These are phyloP conservation scores for Silurus lanzhouensis DNA, from an alignment of 2,797 vertebrate species.

Conservation along the genomic window DNA sequence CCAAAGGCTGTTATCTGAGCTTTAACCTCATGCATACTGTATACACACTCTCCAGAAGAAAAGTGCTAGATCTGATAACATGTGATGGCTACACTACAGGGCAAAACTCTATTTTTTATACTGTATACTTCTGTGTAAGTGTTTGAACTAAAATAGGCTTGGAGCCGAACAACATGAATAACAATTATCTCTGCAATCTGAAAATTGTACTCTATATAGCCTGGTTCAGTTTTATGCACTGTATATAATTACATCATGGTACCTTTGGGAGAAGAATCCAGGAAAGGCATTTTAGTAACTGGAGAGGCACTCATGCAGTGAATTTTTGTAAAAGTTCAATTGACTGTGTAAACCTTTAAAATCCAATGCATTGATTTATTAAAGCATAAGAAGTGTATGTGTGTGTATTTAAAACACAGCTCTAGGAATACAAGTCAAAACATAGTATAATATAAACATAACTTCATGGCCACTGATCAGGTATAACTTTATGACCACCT, in stretches of 20 bases:
- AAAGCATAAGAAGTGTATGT: not conserved
- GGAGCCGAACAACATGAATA: not conserved
- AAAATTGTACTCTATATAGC: not conserved
- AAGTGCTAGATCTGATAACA: not conserved
- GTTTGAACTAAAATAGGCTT: not conserved
- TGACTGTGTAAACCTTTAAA: not conserved
- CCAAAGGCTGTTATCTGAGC: not conserved
- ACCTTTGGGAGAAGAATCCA: not conserved
- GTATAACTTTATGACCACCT: no score
- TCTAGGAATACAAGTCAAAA: not conserved
- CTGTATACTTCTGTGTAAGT: not conserved
- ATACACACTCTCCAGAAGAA: not conserved
- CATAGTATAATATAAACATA: not conserved
- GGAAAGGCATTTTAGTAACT: not conserved
- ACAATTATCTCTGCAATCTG: not conserved
- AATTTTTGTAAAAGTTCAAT: not conserved
- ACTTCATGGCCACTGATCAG: no score
- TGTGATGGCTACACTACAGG: not conserved
- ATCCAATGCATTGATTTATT: not conserved
- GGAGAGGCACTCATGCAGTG: not conserved
- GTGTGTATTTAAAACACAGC: not conserved
- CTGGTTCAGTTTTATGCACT: not conserved
- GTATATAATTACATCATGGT: not conserved
- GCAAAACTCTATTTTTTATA: constrained; percentile 1
- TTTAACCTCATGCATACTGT: constrained; percentile 1